phyloP scores from a whole-genome alignment of 2,797 vertebrate genomes.

The Pristis pectinata region DNA sequence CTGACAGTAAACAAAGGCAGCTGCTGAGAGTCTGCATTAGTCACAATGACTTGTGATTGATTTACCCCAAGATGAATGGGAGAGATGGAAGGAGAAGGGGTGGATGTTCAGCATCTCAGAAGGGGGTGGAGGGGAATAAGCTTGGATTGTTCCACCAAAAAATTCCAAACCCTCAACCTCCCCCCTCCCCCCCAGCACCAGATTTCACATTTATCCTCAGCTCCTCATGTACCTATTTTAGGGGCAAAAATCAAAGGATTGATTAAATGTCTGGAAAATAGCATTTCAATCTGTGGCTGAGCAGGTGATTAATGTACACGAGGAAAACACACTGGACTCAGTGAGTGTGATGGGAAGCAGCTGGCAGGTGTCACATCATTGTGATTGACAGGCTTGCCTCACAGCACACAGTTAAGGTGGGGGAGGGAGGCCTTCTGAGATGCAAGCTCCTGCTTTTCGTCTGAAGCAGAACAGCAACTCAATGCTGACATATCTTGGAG shows the following conservation, averaged over 20 bases:
- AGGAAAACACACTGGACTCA: not conserved
- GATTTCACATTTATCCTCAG: no score
- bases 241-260: not conserved
- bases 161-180: no score
- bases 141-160: not conserved
- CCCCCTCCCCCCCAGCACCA: no score
- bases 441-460: not conserved
- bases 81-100: not conserved
- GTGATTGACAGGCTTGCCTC: not conserved
- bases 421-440: not conserved
- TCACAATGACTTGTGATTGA: not conserved
- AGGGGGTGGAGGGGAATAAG: not conserved
- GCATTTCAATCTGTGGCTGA: not conserved
- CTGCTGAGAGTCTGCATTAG: not conserved
- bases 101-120: not conserved
- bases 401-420: not conserved
- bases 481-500: not conserved
- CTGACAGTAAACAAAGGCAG: not conserved
- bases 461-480: not conserved
- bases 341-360: no score
- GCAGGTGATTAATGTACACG: not conserved
- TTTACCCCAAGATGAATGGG: not conserved
- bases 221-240: not conserved
- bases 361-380: not conserved
- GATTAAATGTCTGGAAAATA: not conserved